These are phyloP conservation scores for Glomeris maerens DNA, from an alignment of 1,140 invertebrate species.

Conservation along the genomic window DNA sequence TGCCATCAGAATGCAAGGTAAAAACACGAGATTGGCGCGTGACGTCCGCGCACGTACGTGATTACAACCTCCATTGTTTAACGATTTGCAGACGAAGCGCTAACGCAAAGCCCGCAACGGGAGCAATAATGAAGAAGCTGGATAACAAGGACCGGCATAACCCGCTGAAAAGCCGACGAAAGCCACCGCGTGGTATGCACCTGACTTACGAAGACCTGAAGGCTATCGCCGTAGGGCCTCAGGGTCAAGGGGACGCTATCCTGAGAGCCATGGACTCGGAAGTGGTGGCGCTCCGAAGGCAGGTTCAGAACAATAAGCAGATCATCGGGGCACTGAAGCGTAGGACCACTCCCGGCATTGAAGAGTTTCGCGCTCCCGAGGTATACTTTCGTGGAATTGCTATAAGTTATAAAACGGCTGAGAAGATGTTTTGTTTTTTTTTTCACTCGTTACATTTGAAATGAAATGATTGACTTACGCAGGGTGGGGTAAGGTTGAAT, in stretches of 20 bases:
- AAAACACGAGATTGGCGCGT: no score
- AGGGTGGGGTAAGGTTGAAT: conserved; percentile 50
- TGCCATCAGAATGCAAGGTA: conserved; percentile 68
- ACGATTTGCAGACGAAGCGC: conserved; percentile 50
- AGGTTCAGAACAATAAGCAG: conserved; percentile 94
- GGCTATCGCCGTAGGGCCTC: conserved; percentile 57
- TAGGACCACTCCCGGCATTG: conserved; percentile 44
- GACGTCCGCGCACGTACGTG: not conserved
- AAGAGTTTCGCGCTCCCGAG: conserved; percentile 50
- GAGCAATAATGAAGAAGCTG: conserved; percentile 37
- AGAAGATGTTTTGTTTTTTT: not conserved
- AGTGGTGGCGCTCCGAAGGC: conserved; percentile 77
- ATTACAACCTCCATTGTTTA: conserved; percentile 3
- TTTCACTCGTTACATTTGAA: not conserved
- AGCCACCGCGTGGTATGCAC: conserved; percentile 88
- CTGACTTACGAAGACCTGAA: conserved; percentile 91
- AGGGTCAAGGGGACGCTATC: conserved; percentile 61
- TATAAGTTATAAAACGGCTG: conserved; percentile 1
- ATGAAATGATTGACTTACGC: conserved; percentile 13
- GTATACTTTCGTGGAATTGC: conserved; percentile 28
- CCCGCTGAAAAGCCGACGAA: conserved; percentile 55
- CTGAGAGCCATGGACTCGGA: conserved; percentile 83
- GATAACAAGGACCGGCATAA: conserved; percentile 29
- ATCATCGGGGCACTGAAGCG: conserved; percentile 65
- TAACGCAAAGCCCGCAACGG: conserved; percentile 53